These are phyloP conservation scores for Erebia ligea DNA, from an alignment of 2,888 invertebrate species.

Conservation along the genomic window DNA sequence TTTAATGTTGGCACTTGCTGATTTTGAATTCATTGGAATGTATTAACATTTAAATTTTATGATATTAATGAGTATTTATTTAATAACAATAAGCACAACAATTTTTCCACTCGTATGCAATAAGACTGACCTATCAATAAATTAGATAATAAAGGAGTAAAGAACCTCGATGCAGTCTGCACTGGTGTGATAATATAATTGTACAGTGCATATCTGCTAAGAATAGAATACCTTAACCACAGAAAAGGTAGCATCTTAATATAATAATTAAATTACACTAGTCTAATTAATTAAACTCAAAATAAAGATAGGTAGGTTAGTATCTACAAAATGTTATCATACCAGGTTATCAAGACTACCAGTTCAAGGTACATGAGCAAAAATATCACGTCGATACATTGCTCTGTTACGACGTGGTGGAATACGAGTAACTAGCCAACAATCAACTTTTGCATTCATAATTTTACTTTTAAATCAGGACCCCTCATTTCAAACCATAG, in stretches of 20 bases:
- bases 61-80: neutral
- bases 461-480: too few relatives aligned
- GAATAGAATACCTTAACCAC: neutral
- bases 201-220: neutral
- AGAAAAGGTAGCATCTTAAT: neutral
- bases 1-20: neutral
- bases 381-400: too few relatives aligned
- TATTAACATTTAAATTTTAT: neutral
- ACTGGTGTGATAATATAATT: neutral
- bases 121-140: conserved; percentile 15
- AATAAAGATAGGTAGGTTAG: neutral
- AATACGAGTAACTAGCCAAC: too few relatives aligned
- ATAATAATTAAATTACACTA: neutral
- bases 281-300: neutral
- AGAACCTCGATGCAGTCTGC: conserved; percentile 8
- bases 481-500: too few relatives aligned
- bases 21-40: neutral
- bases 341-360: neutral
- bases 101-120: conserved; percentile 10
- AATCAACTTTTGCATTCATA: too few relatives aligned
- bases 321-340: neutral
- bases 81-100: conserved; percentile 7
- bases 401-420: too few relatives aligned
- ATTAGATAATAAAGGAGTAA: conserved; percentile 9
- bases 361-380: neutral